Conservation (phyloP, 2,888 invertebrate species). For the Orthosia incerta region DNA sequence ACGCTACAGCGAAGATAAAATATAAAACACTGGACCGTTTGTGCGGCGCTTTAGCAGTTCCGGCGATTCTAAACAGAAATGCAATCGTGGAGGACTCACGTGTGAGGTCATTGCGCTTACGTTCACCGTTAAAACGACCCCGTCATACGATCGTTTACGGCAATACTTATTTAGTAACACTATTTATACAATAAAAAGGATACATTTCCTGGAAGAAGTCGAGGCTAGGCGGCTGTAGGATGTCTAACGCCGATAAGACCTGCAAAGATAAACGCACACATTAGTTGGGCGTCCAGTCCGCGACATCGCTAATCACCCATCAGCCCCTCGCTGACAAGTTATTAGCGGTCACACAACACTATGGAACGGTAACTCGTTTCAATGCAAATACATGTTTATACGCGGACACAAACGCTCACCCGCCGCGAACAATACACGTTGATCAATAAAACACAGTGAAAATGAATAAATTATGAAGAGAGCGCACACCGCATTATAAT, state of each 20-base stretch:
- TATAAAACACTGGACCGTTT: conserved; percentile 67
- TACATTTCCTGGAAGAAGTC: conserved; percentile 99
- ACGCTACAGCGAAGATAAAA: conserved; percentile 67
- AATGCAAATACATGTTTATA: conserved; percentile 77
- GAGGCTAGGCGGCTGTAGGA: conserved; percentile 99
- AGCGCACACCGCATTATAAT: conserved; percentile 76
- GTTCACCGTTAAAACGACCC: conserved; percentile 73
- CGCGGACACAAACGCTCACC: conserved; percentile 70
- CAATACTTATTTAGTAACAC: conserved; percentile 67
- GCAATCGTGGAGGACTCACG: conserved; percentile 71
- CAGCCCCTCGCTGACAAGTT: conserved; percentile 61
- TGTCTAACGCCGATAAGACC: conserved; percentile 99
- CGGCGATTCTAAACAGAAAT: conserved; percentile 71
- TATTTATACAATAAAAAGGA: conserved; percentile 92
- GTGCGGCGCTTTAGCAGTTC: conserved; percentile 66
- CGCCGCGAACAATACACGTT: conserved; percentile 76
- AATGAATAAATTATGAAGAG: conserved; percentile 82
- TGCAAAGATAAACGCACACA: conserved; percentile 89
- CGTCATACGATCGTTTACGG: conserved; percentile 66
- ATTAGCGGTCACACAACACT: conserved; percentile 68
- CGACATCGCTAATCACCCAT: conserved; percentile 50
- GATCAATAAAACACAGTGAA: conserved; percentile 83
- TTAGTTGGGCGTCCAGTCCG: conserved; percentile 45
- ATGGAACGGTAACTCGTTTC: conserved; percentile 69
- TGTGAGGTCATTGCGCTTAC: conserved; percentile 75